A percentile compares a stretch with the other conserved stretches of the same genome.
Conservation (phyloP, 2,797 vertebrate genomes). For the Tenualosa ilisha region DNA sequence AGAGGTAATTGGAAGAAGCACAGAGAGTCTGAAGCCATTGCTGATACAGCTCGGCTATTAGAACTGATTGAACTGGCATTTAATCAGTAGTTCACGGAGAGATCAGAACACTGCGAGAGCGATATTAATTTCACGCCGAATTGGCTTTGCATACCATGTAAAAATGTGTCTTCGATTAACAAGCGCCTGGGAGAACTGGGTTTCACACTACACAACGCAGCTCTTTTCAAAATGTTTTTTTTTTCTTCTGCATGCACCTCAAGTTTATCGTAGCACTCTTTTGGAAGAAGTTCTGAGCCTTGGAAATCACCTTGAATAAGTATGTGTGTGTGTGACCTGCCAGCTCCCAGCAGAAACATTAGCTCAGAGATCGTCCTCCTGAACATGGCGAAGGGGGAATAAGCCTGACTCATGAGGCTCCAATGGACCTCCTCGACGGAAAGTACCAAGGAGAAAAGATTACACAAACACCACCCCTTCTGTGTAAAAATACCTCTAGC, state of each 20-base stretch:
- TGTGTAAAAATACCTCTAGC: constrained; percentile 59
- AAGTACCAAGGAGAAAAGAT: constrained; percentile 73
- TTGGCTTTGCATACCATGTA: background rate
- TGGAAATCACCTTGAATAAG: constrained; percentile 57
- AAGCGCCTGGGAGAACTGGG: constrained; percentile 12
- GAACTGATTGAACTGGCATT: constrained; percentile 54
- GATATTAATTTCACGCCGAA: constrained; percentile 27
- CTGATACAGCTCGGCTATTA: constrained; percentile 50
- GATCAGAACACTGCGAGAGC: constrained; percentile 27
- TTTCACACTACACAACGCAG: constrained; percentile 45
- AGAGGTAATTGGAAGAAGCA: constrained; percentile 34
- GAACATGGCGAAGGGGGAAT: constrained; percentile 51
- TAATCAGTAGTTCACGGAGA: constrained; percentile 52
- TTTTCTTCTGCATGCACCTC: background rate
- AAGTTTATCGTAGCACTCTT: background rate
- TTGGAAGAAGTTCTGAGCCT: background rate
- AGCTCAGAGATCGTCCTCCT: constrained; percentile 43
- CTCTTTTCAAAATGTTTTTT: constrained; percentile 45
- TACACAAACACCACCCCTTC: constrained; percentile 66
- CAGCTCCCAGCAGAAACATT: constrained; percentile 51
- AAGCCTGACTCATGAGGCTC: constrained; percentile 58
- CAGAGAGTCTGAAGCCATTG: constrained; percentile 50
- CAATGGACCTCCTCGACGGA: constrained; percentile 62
- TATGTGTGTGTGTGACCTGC: constrained; percentile 24
- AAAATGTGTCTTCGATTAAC: constrained; percentile 39